These are phyloP conservation scores for Cygnus buccinator DNA, from an alignment of 2,113 vertebrate species.

Conservation along the genomic window DNA sequence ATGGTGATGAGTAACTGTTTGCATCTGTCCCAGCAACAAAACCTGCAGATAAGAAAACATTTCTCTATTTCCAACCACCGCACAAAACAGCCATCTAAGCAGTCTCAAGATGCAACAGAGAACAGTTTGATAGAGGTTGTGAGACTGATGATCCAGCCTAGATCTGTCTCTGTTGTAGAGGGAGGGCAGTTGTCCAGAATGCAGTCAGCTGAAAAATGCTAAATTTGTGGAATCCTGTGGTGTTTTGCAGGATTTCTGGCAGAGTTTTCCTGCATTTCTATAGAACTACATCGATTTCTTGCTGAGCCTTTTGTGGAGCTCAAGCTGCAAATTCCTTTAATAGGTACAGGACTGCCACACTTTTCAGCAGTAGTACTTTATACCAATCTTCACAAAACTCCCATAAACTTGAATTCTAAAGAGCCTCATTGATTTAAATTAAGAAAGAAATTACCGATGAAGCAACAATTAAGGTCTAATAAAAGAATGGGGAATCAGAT, in stretches of 20 bases:
- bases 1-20: neutral
- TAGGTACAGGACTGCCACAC: neutral
- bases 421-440: neutral
- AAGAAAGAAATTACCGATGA: neutral
- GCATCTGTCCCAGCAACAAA: neutral
- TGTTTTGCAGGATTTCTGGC: conserved; percentile 4
- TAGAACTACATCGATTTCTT: neutral
- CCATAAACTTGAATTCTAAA: neutral
- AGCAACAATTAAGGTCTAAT: neutral
- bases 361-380: neutral
- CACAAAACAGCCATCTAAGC: neutral
- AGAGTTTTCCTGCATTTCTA: conserved; percentile 5
- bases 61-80: neutral
- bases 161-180: neutral
- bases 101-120: neutral
- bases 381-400: neutral
- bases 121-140: neutral
- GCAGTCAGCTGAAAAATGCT: conserved; percentile 30
- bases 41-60: neutral
- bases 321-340: conserved; percentile 17
- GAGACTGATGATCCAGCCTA: neutral
- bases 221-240: neutral
- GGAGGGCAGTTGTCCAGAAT: neutral
- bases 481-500: neutral
- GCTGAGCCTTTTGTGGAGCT: neutral